A percentile compares a stretch with the other conserved stretches of the same genome.
phyloP scores from a whole-genome alignment of 2,888 invertebrate genomes.

The Atethmia centrago region DNA sequence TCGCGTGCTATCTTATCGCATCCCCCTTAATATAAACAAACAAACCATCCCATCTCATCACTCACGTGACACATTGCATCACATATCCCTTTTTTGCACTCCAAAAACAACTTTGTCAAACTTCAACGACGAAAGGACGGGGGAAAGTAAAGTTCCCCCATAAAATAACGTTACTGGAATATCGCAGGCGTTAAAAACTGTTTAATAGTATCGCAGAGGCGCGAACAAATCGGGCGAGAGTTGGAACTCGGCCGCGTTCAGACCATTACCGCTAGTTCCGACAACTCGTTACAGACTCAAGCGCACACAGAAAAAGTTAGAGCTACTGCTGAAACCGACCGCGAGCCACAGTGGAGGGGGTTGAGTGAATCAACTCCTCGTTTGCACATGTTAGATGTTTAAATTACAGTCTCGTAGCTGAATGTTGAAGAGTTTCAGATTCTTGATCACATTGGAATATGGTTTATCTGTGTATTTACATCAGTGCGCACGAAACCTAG shows the following conservation, averaged over 20 bases:
- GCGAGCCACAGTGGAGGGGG: slow-evolving; percentile 29
- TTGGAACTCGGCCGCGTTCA: slow-evolving; percentile 54
- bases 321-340: slow-evolving; percentile 57
- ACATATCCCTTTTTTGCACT: slow-evolving; percentile 37
- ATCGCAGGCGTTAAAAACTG: slow-evolving; percentile 63
- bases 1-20: too few relatives aligned
- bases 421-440: background rate
- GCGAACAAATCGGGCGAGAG: slow-evolving; percentile 63
- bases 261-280: slow-evolving; percentile 66
- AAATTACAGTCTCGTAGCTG: slow-evolving; percentile 4
- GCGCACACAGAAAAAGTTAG: slow-evolving; percentile 67
- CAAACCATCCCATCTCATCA: slow-evolving; percentile 2
- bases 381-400: slow-evolving; percentile 3
- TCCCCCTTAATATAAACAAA: slow-evolving; percentile 37
- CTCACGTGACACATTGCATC: slow-evolving; percentile 46
- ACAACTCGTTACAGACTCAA: slow-evolving; percentile 68
- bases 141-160: slow-evolving; percentile 54
- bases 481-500: background rate
- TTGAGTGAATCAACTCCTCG: slow-evolving; percentile 37
- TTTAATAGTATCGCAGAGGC: slow-evolving; percentile 64
- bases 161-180: slow-evolving; percentile 58
- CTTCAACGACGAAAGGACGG: background rate
- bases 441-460: background rate
- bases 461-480: background rate
- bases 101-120: slow-evolving; percentile 43